A percentile compares a stretch with the other conserved stretches of the same genome.
These are phyloP conservation scores for Triops cancriformis DNA, from an alignment of 1,140 invertebrate genomes.

Conservation along the genomic window DNA sequence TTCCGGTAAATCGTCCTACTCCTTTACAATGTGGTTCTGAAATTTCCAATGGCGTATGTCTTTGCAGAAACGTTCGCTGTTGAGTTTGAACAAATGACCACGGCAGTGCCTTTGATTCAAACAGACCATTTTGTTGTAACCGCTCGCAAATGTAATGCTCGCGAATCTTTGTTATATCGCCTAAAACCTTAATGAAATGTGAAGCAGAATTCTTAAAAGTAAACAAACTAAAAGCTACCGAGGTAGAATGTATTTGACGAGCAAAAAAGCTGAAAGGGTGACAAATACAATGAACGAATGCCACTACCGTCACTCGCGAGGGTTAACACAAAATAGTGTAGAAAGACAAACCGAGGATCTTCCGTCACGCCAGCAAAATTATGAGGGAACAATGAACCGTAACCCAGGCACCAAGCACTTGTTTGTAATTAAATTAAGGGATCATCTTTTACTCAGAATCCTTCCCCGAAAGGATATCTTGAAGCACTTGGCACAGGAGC, in stretches of 20 bases:
- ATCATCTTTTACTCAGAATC: not conserved
- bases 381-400: not conserved
- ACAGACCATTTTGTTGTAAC: no score
- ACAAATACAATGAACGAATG: not conserved
- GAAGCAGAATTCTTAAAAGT: not conserved
- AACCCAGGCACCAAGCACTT: constrained; percentile 3
- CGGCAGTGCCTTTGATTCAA: no score
- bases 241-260: constrained; percentile 10
- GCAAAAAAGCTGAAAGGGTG: not conserved
- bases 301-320: not conserved
- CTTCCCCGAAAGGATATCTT: not conserved
- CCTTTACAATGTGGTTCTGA: no score
- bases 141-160: no score
- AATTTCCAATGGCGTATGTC: no score
- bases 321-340: not conserved
- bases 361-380: not conserved
- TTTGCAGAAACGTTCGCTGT: no score
- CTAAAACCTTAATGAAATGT: no score
- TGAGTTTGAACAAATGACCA: no score
- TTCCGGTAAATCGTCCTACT: no score
- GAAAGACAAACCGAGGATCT: not conserved
- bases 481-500: constrained; percentile 8
- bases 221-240: not conserved
- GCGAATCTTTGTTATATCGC: no score
- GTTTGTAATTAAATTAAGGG: not conserved